Evolutionary conservation across 2,888 invertebrate species (phyloP).

Genomic region (Cyrtodaria siliqua): DNA sequence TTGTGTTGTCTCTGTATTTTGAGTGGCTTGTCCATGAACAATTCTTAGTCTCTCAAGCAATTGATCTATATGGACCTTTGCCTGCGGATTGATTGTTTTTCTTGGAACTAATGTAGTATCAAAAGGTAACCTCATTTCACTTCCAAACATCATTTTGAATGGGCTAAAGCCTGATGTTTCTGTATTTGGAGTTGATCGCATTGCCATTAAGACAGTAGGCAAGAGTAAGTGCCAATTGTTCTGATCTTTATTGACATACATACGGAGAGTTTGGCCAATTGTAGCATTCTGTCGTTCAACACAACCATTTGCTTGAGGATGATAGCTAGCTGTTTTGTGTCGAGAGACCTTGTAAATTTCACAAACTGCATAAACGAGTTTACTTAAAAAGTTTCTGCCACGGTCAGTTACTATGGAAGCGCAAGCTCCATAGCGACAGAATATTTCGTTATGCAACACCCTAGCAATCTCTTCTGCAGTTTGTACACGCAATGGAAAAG

Average conservation of each 20-base stretch:
- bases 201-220: slow-evolving; percentile 45
- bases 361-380: slow-evolving; percentile 51
- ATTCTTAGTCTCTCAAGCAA: slow-evolving; percentile 29
- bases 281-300: slow-evolving; percentile 52
- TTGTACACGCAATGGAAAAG: slow-evolving; percentile 53
- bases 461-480: slow-evolving; percentile 38
- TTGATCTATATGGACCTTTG: slow-evolving; percentile 16
- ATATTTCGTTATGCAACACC: slow-evolving; percentile 47
- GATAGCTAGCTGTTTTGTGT: slow-evolving; percentile 40
- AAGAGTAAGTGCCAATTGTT: slow-evolving; percentile 48
- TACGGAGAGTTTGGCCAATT: slow-evolving; percentile 30
- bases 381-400: slow-evolving; percentile 52
- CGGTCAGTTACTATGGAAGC: slow-evolving; percentile 42
- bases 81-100: slow-evolving; percentile 16
- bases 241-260: slow-evolving; percentile 52
- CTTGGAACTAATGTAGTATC: slow-evolving; percentile 39
- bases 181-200: slow-evolving; percentile 43
- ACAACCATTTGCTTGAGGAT: slow-evolving; percentile 43
- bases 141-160: slow-evolving; percentile 55
- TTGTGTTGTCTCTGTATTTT: slow-evolving; percentile 31
- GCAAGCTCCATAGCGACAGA: slow-evolving; percentile 51
- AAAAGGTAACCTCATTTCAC: slow-evolving; percentile 50
- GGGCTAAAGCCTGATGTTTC: slow-evolving; percentile 51
- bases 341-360: slow-evolving; percentile 48
- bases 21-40: slow-evolving; percentile 23